A percentile compares a stretch with the other conserved stretches of the same genome.
phyloP scores from a whole-genome alignment of 1,140 invertebrate genomes.

The Drosophila bifasciata region DNA sequence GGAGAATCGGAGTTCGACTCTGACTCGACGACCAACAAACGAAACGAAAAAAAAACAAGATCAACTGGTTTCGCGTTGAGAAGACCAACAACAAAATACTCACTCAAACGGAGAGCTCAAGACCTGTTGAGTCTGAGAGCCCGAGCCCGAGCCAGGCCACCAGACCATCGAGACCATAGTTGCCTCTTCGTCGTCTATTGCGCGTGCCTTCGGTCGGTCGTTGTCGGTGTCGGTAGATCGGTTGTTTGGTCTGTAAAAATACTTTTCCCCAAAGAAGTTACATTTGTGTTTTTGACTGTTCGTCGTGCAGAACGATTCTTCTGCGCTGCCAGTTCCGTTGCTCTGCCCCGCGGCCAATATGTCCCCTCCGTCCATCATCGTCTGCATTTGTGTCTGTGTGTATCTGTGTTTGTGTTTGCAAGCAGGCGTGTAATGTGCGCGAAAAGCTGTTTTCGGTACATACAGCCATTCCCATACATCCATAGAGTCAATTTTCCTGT shows the following conservation, averaged over 20 bases:
- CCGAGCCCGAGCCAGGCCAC: neutral
- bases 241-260: slow-evolving; percentile 64
- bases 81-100: slow-evolving; percentile 39
- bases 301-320: slow-evolving; percentile 77
- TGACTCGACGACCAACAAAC: neutral
- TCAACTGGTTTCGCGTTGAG: slow-evolving; percentile 67
- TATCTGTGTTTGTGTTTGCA: slow-evolving; percentile 4
- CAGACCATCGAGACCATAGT: slow-evolving; percentile 30
- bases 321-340: slow-evolving; percentile 9
- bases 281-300: slow-evolving; percentile 81
- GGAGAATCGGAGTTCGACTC: slow-evolving; percentile 3
- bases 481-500: slow-evolving; percentile 72
- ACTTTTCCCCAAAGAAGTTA: slow-evolving; percentile 79
- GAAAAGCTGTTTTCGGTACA: slow-evolving; percentile 73
- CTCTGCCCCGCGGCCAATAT: slow-evolving; percentile 32
- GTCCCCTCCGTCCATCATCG: slow-evolving; percentile 6
- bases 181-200: slow-evolving; percentile 69
- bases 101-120: slow-evolving; percentile 62
- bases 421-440: slow-evolving; percentile 50
- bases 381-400: slow-evolving; percentile 19
- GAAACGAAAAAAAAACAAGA: slow-evolving; percentile 76
- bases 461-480: slow-evolving; percentile 38
- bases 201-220: slow-evolving; percentile 65
- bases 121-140: slow-evolving; percentile 50
- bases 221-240: slow-evolving; percentile 28